These are phyloP conservation scores for Mesembrinibis cayennensis DNA, from an alignment of 2,113 vertebrate species.

Conservation along the genomic window DNA sequence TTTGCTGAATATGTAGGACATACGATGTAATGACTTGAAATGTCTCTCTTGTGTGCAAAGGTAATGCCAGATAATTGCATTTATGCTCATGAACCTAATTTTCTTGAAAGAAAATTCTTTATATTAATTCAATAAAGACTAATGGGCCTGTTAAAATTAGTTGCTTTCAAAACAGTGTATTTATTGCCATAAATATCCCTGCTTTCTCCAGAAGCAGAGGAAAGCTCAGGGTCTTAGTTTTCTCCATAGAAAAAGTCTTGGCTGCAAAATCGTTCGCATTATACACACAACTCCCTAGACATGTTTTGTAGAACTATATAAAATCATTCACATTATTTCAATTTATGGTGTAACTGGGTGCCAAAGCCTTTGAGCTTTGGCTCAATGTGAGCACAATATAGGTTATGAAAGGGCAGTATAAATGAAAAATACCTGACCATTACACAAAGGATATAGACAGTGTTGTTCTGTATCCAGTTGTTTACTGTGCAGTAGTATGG, in stretches of 20 bases:
- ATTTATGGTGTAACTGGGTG: slow-evolving; percentile 30
- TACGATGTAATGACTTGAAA: neutral
- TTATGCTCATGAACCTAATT: slow-evolving; percentile 18
- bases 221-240: neutral
- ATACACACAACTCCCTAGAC: neutral
- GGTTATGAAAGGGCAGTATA: slow-evolving; percentile 15
- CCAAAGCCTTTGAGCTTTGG: slow-evolving; percentile 34
- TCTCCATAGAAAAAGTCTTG: neutral
- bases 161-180: neutral
- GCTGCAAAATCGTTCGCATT: neutral
- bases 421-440: slow-evolving; percentile 14
- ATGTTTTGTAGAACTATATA: neutral
- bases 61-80: slow-evolving; percentile 3
- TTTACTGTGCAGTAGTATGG: neutral
- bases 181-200: neutral
- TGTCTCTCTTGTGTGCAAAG: neutral
- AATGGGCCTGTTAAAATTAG: neutral
- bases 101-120: neutral
- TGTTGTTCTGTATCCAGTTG: neutral
- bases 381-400: neutral
- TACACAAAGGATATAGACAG: neutral
- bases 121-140: slow-evolving; percentile 5
- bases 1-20: neutral
- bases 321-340: slow-evolving; percentile 48
- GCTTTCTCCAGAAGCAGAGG: neutral